Evolutionary conservation across 2,797 vertebrate genomes (phyloP).

Genomic region (Paratrypauchen microcephalus): DNA sequence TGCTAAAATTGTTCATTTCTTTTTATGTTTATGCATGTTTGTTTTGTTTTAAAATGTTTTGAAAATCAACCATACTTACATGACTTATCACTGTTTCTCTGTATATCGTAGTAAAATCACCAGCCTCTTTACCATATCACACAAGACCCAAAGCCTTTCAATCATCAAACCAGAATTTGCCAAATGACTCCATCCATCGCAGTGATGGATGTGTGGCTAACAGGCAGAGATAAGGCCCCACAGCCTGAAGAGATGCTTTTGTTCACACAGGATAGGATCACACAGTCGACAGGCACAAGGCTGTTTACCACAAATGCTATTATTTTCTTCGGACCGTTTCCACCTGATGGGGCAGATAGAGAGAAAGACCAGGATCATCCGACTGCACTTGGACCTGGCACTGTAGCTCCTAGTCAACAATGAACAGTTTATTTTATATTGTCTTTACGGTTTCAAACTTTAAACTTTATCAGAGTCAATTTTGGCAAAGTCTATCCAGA

Average conservation of each 20-base stretch:
- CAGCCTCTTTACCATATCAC: background rate
- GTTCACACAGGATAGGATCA: constrained; percentile 2
- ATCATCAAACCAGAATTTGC: background rate
- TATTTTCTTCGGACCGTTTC: constrained; percentile 8
- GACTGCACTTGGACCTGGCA: constrained; percentile 3
- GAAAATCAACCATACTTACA: background rate
- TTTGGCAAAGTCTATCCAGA: background rate
- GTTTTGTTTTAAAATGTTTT: background rate
- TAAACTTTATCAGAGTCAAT: background rate
- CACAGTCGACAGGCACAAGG: background rate
- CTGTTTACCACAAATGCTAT: constrained; percentile 10
- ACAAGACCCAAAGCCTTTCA: background rate
- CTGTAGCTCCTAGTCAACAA: background rate
- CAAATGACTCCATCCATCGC: background rate
- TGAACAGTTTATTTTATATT: background rate
- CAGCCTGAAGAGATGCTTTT: background rate
- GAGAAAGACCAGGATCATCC: background rate
- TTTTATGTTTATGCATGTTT: too few species aligned
- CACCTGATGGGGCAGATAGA: constrained; percentile 13
- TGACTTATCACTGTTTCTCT: background rate
- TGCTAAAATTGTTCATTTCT: too few species aligned
- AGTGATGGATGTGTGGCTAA: background rate
- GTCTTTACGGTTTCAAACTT: constrained; percentile 3
- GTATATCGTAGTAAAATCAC: background rate
- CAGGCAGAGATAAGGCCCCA: background rate